Percentiles rank a stretch among this genome's conserved stretches.
These are phyloP conservation scores for Oxygymnocypris stewartii DNA, from an alignment of 2,113 vertebrate species.

Conservation along the genomic window DNA sequence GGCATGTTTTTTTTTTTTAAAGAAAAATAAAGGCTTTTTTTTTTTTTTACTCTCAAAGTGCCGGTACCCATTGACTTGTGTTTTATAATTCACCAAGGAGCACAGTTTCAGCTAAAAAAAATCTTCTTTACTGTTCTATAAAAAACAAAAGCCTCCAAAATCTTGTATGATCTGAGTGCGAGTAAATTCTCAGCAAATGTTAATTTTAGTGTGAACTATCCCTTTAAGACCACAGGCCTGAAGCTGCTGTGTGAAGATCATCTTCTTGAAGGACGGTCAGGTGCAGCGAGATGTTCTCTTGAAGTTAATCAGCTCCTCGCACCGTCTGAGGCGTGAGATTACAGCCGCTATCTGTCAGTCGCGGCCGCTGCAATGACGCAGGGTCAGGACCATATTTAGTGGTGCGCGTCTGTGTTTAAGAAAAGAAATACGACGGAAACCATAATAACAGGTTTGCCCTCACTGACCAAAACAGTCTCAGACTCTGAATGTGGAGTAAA, in stretches of 20 bases:
- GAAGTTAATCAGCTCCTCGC: neutral
- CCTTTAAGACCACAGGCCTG: neutral
- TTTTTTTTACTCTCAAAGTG: no score
- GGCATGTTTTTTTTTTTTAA: no score
- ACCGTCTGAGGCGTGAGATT: neutral
- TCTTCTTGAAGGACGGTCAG: neutral
- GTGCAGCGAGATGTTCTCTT: neutral
- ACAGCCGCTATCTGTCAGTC: neutral
- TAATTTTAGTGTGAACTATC: no score
- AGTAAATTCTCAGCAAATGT: neutral
- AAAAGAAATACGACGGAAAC: constrained; percentile 8
- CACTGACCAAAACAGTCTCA: neutral
- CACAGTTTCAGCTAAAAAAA: no score
- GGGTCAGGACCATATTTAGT: neutral
- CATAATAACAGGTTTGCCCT: constrained; percentile 17
- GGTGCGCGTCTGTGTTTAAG: neutral
- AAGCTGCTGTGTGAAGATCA: neutral
- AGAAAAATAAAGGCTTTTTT: no score
- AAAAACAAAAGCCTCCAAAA: no score
- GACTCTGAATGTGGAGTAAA: neutral
- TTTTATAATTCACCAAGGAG: no score
- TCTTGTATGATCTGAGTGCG: no score
- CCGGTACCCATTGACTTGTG: no score
- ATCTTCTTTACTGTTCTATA: no score
- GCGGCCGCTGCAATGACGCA: neutral